These are phyloP conservation scores for Rhinolophus sinicus DNA, from an alignment of 2,113 vertebrate species.

Conservation along the genomic window DNA sequence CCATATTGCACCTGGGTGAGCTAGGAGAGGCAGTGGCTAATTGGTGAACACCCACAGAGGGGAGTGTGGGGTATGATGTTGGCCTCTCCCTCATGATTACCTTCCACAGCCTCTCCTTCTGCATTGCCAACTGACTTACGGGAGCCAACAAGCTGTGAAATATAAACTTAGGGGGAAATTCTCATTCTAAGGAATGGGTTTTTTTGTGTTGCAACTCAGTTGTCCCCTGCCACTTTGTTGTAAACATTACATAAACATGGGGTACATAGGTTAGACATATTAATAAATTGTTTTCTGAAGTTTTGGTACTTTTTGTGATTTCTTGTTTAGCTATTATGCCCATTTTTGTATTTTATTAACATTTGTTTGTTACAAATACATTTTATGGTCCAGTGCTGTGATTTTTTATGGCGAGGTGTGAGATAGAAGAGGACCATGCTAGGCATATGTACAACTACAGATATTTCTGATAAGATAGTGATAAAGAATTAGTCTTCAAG, in stretches of 20 bases:
- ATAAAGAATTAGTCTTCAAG: background rate
- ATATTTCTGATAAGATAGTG: background rate
- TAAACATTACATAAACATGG: background rate
- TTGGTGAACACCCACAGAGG: background rate
- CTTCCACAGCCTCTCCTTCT: background rate
- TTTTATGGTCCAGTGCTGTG: background rate
- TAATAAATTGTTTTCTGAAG: constrained; percentile 17
- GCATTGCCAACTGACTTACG: background rate
- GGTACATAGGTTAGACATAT: background rate
- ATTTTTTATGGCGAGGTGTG: background rate
- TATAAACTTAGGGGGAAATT: background rate
- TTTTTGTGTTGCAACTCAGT: background rate
- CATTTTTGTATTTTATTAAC: background rate
- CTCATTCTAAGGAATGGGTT: background rate
- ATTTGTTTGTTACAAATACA: background rate
- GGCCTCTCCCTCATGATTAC: background rate
- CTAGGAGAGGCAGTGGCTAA: background rate
- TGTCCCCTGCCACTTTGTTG: background rate
- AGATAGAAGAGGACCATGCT: background rate
- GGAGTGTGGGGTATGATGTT: background rate
- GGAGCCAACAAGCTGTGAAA: background rate
- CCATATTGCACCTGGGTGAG: background rate
- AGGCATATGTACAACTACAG: background rate
- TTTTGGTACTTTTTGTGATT: background rate
- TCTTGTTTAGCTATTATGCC: background rate